Conservation (phyloP, 2,888 invertebrate species). For the Dynastes tityus region DNA sequence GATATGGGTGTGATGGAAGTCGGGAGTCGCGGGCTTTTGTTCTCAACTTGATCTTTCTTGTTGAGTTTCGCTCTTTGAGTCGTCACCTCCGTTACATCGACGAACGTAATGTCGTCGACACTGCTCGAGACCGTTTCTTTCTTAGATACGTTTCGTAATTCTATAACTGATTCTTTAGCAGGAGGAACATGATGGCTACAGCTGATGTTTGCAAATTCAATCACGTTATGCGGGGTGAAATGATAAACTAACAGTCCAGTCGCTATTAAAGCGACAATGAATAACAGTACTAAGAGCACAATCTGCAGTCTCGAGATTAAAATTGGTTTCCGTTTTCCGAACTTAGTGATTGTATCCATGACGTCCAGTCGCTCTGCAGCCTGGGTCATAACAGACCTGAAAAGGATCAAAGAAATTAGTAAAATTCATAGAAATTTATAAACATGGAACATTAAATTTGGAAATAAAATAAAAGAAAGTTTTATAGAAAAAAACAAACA, state of each 20-base stretch:
- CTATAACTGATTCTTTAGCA: not conserved
- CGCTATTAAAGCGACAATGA: constrained; percentile 78
- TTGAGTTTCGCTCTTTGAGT: constrained; percentile 21
- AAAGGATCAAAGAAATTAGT: not conserved
- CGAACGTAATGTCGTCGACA: not conserved
- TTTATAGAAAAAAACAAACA: no score
- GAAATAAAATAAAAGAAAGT: no score
- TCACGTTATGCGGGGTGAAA: constrained; percentile 73
- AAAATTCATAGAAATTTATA: no score
- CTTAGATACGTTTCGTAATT: not conserved
- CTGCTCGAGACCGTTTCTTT: not conserved
- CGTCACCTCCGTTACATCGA: constrained; percentile 20
- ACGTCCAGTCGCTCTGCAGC: constrained; percentile 60
- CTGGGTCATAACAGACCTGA: constrained; percentile 59
- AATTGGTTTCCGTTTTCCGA: constrained; percentile 77
- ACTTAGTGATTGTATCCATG: constrained; percentile 71
- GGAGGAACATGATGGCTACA: not conserved
- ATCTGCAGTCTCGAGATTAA: constrained; percentile 79
- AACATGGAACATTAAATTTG: no score
- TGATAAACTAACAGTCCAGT: constrained; percentile 85
- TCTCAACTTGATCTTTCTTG: constrained; percentile 21
- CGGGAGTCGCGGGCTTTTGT: constrained; percentile 79
- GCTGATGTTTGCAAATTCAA: constrained; percentile 67
- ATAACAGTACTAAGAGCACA: constrained; percentile 76
- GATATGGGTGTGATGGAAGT: constrained; percentile 78